phyloP scores from a whole-genome alignment of 2,113 vertebrate genomes.

The Eulemur macaco region DNA sequence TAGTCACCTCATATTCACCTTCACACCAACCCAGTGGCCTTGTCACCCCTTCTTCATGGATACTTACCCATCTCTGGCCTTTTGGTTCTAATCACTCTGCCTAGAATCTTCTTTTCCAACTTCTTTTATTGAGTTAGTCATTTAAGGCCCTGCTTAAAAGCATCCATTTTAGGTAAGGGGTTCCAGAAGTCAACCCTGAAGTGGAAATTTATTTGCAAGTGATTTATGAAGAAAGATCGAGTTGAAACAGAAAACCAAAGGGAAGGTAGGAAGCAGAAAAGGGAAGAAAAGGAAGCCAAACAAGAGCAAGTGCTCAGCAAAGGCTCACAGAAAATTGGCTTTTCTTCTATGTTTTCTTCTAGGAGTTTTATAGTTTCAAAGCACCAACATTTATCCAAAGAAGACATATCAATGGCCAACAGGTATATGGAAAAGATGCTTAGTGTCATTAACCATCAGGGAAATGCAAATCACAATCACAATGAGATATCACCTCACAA shows the following conservation, averaged over 20 bases:
- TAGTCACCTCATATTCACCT: neutral
- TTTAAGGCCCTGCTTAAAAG: neutral
- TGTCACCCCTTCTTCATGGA: neutral
- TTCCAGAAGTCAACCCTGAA: neutral
- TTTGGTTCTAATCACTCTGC: neutral
- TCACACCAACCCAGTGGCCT: neutral
- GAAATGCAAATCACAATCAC: neutral
- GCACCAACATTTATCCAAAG: neutral
- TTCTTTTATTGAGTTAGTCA: neutral
- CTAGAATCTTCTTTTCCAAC: neutral
- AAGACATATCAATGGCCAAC: neutral
- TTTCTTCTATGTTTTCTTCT: neutral
- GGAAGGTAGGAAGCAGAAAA: neutral
- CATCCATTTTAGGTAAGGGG: neutral
- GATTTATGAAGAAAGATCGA: neutral
- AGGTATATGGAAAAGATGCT: neutral
- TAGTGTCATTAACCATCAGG: neutral
- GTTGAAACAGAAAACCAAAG: neutral
- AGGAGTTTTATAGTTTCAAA: neutral
- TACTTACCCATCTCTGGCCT: neutral
- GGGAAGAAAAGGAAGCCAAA: neutral
- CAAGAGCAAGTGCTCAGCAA: neutral
- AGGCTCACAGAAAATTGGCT: neutral
- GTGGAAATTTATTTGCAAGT: neutral
- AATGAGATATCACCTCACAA: neutral